Conservation (phyloP, 2,888 invertebrate genomes). For the Anticlea derivata region DNA sequence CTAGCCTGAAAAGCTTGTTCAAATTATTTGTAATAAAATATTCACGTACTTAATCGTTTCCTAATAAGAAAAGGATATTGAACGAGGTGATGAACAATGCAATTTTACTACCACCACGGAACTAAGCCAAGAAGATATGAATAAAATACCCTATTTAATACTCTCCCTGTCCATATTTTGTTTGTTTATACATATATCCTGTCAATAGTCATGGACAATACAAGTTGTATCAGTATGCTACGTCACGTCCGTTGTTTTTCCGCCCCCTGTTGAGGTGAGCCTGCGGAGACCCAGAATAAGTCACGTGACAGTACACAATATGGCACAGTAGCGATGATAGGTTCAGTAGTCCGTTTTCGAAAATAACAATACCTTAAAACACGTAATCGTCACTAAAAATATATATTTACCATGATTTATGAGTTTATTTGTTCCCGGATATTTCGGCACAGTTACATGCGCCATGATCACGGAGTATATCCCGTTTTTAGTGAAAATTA, state of each 20-base stretch:
- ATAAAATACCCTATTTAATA: constrained; percentile 15
- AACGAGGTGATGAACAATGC: not conserved
- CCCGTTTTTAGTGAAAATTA: no score
- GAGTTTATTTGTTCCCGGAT: no score
- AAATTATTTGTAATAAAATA: no score
- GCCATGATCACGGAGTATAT: no score
- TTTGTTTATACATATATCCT: constrained; percentile 9
- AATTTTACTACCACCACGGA: not conserved
- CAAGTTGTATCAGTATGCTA: constrained; percentile 55
- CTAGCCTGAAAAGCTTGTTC: no score
- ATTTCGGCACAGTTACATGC: no score
- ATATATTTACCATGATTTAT: no score
- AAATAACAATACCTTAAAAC: no score
- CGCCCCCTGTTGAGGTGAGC: constrained; percentile 48
- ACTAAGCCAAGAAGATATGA: constrained; percentile 2
- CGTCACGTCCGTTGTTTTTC: constrained; percentile 55
- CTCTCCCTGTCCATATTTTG: constrained; percentile 5
- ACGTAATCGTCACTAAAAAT: no score
- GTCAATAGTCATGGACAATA: constrained; percentile 23
- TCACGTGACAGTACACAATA: constrained; percentile 5
- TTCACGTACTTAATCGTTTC: no score
- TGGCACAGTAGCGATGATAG: not conserved
- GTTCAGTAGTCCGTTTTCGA: no score
- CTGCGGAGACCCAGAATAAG: constrained; percentile 13
- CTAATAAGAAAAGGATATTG: no score